Evolutionary conservation across 2,888 invertebrate genomes (phyloP).

Genomic region (Phyto melanocephala): DNA sequence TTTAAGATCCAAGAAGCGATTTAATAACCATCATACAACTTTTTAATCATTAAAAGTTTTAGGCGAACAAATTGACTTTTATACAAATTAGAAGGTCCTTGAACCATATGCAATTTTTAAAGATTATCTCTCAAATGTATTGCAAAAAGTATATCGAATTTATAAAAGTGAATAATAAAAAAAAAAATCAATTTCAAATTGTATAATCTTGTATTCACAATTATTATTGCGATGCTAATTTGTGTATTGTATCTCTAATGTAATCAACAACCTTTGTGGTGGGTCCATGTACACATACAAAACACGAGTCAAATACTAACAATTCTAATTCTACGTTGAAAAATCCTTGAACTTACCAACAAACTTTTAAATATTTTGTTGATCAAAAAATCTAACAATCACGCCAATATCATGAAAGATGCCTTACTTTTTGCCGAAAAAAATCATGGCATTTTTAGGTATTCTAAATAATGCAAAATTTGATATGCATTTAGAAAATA

Average conservation of each 20-base stretch:
- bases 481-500: slow-evolving; percentile 34
- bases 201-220: no score
- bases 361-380: neutral
- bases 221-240: no score
- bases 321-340: neutral
- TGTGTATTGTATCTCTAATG: neutral
- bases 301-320: neutral
- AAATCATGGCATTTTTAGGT: neutral
- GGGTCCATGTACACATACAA: neutral
- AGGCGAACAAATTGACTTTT: no score
- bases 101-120: no score
- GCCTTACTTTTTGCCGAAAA: neutral
- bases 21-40: no score
- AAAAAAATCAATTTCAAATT: no score
- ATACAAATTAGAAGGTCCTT: no score
- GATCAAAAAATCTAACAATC: neutral
- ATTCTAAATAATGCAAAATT: slow-evolving; percentile 43
- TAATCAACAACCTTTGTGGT: neutral
- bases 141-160: no score
- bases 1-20: no score
- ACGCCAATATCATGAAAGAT: neutral
- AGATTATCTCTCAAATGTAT: slow-evolving; percentile 14
- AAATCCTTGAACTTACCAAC: slow-evolving; percentile 19
- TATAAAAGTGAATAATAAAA: no score
- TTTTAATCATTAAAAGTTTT: no score